These are phyloP conservation scores for Bursaphelenchus okinawaensis DNA, from an alignment of 2,888 invertebrate genomes.

Conservation along the genomic window DNA sequence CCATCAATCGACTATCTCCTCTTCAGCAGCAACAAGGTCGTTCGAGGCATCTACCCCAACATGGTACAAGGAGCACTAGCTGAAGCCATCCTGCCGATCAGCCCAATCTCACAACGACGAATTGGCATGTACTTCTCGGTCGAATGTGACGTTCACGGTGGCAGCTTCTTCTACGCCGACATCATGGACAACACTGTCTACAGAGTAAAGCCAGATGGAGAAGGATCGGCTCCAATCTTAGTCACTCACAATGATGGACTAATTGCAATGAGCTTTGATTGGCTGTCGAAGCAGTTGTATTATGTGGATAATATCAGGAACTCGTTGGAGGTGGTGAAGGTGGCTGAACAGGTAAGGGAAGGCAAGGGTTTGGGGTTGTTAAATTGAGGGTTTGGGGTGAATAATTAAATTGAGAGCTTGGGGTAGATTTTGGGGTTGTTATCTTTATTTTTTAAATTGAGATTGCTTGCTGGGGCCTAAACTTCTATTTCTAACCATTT, in stretches of 20 bases:
- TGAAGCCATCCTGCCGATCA: constrained; percentile 86
- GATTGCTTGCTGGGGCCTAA: no score
- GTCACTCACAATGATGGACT: constrained; percentile 95
- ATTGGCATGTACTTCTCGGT: constrained; percentile 92
- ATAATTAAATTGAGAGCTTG: neutral
- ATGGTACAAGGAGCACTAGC: constrained; percentile 74
- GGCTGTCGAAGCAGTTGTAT: constrained; percentile 89
- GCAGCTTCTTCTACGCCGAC: constrained; percentile 93
- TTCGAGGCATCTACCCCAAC: constrained; percentile 79
- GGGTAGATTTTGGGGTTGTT: neutral
- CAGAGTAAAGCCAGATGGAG: constrained; percentile 60
- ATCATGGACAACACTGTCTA: constrained; percentile 67
- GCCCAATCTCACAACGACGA: constrained; percentile 78
- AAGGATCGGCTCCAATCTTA: constrained; percentile 65
- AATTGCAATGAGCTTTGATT: constrained; percentile 88
- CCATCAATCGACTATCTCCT: constrained; percentile 54
- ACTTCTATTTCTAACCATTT: no score
- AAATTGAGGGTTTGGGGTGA: neutral
- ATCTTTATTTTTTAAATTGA: no score
- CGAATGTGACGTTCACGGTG: constrained; percentile 60
- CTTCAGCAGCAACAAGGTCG: constrained; percentile 67
- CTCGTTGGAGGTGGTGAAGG: constrained; percentile 83
- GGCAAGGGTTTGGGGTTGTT: no score
- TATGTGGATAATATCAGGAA: constrained; percentile 91
- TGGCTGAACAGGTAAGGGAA: constrained; percentile 69